A percentile compares a stretch with the other conserved stretches of the same genome.
These are phyloP conservation scores for Bradynema listronoti DNA, from an alignment of 1,140 invertebrate species.

Conservation along the genomic window DNA sequence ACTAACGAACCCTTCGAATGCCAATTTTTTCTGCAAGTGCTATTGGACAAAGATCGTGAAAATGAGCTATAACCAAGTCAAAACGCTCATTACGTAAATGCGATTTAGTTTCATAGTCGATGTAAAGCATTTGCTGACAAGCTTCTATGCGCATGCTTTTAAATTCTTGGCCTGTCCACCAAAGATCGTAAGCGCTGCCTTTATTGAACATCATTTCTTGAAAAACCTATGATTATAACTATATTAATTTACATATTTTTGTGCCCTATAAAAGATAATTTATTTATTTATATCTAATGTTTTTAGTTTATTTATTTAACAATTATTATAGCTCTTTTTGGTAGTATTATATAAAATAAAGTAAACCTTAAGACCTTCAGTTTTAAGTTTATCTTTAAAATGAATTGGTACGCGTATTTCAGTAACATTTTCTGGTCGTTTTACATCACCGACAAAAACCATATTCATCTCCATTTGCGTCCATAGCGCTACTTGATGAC, in stretches of 20 bases:
- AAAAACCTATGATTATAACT: conserved; percentile 46
- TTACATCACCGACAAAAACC: conserved; percentile 52
- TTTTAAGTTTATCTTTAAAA: conserved; percentile 51
- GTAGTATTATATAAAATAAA: background rate
- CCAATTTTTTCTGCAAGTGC: conserved; percentile 44
- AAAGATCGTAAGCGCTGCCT: conserved; percentile 52
- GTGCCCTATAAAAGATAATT: too few relatives aligned
- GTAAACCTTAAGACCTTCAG: conserved; percentile 52
- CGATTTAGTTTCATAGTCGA: conserved; percentile 20
- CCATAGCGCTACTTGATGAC: conserved; percentile 51
- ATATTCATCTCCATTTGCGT: conserved; percentile 58
- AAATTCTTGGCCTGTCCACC: conserved; percentile 58
- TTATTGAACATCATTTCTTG: conserved; percentile 57
- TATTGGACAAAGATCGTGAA: conserved; percentile 53
- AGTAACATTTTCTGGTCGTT: conserved; percentile 39
- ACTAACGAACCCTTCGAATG: conserved; percentile 32
- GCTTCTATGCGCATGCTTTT: conserved; percentile 51
- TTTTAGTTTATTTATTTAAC: too few relatives aligned
- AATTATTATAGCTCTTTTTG: too few relatives aligned
- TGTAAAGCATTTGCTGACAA: conserved; percentile 53
- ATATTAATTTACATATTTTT: too few relatives aligned
- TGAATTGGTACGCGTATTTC: conserved; percentile 52
- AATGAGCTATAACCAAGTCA: conserved; percentile 56
- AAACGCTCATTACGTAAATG: conserved; percentile 36
- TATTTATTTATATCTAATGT: too few relatives aligned